Base-by-base conservation (phyloP, 2,113 vertebrate species). In the Leucopsar rothschildi region DNA sequence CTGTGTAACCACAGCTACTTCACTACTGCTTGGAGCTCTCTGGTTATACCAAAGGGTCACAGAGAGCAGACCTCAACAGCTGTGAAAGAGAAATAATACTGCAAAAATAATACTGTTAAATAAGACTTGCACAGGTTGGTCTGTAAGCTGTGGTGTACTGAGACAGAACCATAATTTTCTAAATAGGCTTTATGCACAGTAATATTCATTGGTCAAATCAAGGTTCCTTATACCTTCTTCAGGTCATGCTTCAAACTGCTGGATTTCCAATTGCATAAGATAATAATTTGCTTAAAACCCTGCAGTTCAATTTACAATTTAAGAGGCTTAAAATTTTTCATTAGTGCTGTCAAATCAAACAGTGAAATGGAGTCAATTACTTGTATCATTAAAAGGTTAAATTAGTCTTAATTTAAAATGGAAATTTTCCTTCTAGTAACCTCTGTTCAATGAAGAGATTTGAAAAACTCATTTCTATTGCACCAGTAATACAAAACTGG, bases 341-440 rank as follows among this genome's bases (percentile, higher is more conserved):
- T 92, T 96, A 90, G 83, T 81, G 85, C 80, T 83, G 72, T 39
- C 72, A 81, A 84, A 86, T 75, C 68, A 90, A 87, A 90, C 42
- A 11, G n/a, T 4, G 2, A 82, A 77, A 86, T 64, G 13, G 47
- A 96, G 57, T 71, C 37, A 81, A 79, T 92, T 92, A 70, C 39
- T 88, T 68, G 28, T 24, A 71, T 68, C 68, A 86, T 83, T 68
- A 75, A 85, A 76, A 29, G 60, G 64, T 93, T 93, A 86, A 93
- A 90, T 82, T 56, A 83, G 24, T 53, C 69, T 86, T 49, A 71
- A 91, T 91, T 90, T 92, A n/a, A 92, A 95, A 68, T 35, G 12
- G 76, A 1, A 90, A 35, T 92, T 94, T 88, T 82, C 16, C 56
- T 86, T 90, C 52, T 28, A 79, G 72, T 75, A 81, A 92, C 22